Evolutionary conservation across 2,888 invertebrate species (phyloP).

Genomic region (Apodemia zela): DNA sequence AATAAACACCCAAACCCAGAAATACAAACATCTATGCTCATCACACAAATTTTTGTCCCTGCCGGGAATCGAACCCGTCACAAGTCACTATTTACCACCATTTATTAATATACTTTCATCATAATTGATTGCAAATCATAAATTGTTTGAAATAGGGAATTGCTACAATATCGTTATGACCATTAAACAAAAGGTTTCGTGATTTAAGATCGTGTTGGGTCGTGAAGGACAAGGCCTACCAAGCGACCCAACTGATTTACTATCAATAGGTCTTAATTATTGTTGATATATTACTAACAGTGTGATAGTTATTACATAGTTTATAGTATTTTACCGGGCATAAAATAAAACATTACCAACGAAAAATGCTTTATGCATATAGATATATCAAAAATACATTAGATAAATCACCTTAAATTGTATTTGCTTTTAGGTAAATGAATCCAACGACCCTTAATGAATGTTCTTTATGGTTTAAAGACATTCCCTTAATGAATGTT

Average conservation of each 20-base stretch:
- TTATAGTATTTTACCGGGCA: background rate
- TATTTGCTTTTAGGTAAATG: background rate
- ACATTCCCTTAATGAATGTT: too few relatives aligned
- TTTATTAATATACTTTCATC: too few relatives aligned
- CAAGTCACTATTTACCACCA: background rate
- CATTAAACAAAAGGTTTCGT: slow-evolving; percentile 52
- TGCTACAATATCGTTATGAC: background rate
- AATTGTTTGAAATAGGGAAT: too few relatives aligned
- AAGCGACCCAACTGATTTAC: background rate
- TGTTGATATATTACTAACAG: background rate
- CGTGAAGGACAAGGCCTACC: background rate
- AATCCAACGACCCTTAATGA: too few relatives aligned
- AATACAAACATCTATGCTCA: too few relatives aligned
- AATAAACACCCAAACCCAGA: too few relatives aligned
- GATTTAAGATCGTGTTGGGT: slow-evolving; percentile 54
- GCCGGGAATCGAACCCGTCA: too few relatives aligned
- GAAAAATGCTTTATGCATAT: background rate
- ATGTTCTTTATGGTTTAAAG: too few relatives aligned
- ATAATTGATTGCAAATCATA: too few relatives aligned
- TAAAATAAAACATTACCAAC: background rate
- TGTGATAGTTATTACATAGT: background rate
- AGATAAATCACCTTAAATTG: background rate
- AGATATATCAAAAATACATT: slow-evolving; percentile 7
- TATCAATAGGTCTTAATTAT: slow-evolving; percentile 3
- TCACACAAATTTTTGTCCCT: too few relatives aligned